Conservation (phyloP, 1,140 invertebrate genomes). For the Maniola jurtina region DNA sequence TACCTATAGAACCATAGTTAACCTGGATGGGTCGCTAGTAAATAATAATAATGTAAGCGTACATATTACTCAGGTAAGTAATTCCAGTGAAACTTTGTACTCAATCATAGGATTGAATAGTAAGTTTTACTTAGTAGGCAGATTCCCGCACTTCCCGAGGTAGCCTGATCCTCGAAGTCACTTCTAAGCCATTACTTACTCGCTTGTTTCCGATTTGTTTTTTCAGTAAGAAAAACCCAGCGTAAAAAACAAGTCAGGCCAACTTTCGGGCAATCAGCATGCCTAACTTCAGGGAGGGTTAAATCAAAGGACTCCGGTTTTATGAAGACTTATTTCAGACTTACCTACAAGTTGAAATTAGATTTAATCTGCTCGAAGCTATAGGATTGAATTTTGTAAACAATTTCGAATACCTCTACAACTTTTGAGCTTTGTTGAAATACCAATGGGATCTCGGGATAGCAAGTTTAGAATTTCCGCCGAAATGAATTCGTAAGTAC, state of each 20-base stretch:
- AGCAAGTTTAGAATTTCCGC: slow-evolving; percentile 72
- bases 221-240: slow-evolving; percentile 61
- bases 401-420: slow-evolving; percentile 77
- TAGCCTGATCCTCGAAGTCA: slow-evolving; percentile 51
- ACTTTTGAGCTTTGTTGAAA: slow-evolving; percentile 76
- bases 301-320: slow-evolving; percentile 78
- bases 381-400: slow-evolving; percentile 79
- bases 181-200: slow-evolving; percentile 72
- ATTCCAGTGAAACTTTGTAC: slow-evolving; percentile 20
- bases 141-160: slow-evolving; percentile 22
- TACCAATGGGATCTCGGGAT: slow-evolving; percentile 72
- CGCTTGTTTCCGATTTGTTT: slow-evolving; percentile 74
- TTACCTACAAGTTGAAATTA: slow-evolving; percentile 79
- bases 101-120: no score
- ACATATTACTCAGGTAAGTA: background rate
- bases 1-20: no score
- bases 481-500: slow-evolving; percentile 71
- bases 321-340: slow-evolving; percentile 79
- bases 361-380: slow-evolving; percentile 78
- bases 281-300: slow-evolving; percentile 71
- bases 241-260: slow-evolving; percentile 61
- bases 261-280: slow-evolving; percentile 77
- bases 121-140: slow-evolving; percentile 22
- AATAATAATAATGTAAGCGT: background rate
- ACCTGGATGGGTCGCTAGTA: no score